phyloP scores from a whole-genome alignment of 2,797 vertebrate species.

The Anguilla obscura region DNA sequence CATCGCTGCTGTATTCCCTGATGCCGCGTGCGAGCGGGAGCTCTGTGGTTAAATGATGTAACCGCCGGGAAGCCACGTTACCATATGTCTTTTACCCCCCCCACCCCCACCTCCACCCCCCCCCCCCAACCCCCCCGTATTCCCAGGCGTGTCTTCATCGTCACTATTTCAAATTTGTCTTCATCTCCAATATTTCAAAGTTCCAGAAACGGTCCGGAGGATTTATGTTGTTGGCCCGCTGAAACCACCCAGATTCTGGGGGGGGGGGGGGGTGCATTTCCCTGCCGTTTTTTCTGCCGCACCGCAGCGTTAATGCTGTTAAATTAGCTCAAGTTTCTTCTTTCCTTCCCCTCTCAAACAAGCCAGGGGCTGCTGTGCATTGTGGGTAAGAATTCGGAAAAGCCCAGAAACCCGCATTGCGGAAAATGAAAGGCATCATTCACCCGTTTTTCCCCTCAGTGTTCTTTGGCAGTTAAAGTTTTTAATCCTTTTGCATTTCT shows the following conservation, averaged over 20 bases:
- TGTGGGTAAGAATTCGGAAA: slow-evolving; percentile 49
- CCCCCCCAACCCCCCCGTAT: background rate
- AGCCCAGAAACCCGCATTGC: slow-evolving; percentile 49
- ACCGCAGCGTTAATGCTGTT: background rate
- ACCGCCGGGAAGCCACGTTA: slow-evolving; percentile 2
- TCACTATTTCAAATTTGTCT: slow-evolving; percentile 11
- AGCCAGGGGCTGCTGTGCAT: slow-evolving; percentile 41
- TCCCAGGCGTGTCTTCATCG: background rate
- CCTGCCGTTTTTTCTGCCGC: slow-evolving; percentile 33
- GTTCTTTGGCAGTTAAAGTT: slow-evolving; percentile 52
- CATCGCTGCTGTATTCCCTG: background rate
- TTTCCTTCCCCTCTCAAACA: slow-evolving; percentile 34
- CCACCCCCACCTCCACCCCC: background rate
- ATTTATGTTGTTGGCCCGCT: background rate
- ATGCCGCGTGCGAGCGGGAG: background rate
- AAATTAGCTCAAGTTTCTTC: slow-evolving; percentile 29
- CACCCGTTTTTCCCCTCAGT: slow-evolving; percentile 53
- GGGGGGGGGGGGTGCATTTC: slow-evolving; percentile 32
- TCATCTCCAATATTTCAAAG: slow-evolving; percentile 5
- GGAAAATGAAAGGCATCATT: slow-evolving; percentile 71
- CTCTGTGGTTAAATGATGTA: background rate
- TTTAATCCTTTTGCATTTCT: slow-evolving; percentile 51
- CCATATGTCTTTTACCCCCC: background rate
- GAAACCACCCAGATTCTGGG: slow-evolving; percentile 18
- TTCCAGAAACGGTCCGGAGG: background rate